Conservation (phyloP, 2,888 invertebrate genomes). For the Drosophila barbarae region DNA sequence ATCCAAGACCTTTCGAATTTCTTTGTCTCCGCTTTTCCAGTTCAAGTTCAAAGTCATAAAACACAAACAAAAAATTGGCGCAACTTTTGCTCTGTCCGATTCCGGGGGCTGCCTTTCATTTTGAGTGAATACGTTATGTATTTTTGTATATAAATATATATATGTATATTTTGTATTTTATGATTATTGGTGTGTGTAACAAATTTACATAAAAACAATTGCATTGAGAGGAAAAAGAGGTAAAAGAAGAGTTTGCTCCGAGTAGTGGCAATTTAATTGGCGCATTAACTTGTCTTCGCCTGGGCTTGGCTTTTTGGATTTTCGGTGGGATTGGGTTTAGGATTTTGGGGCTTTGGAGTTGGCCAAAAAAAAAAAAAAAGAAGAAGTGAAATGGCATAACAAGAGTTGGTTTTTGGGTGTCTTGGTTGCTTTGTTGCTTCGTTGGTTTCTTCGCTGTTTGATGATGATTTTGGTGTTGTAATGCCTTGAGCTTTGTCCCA, state of each 20-base stretch:
- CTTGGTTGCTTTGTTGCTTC: neutral
- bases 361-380: slow-evolving; percentile 11
- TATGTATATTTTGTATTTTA: slow-evolving; percentile 7
- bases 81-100: slow-evolving; percentile 39
- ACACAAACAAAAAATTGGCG: slow-evolving; percentile 51
- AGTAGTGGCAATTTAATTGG: slow-evolving; percentile 69
- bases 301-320: slow-evolving; percentile 24
- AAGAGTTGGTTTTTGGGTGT: slow-evolving; percentile 43
- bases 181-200: slow-evolving; percentile 1
- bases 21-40: slow-evolving; percentile 47
- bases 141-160: neutral
- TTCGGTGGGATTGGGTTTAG: slow-evolving; percentile 12
- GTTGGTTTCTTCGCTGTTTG: slow-evolving; percentile 1
- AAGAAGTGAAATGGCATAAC: slow-evolving; percentile 69
- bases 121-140: slow-evolving; percentile 58
- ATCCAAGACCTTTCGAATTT: slow-evolving; percentile 47
- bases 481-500: slow-evolving; percentile 44
- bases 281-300: slow-evolving; percentile 59
- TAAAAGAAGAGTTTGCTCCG: slow-evolving; percentile 21
- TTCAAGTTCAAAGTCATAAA: slow-evolving; percentile 73
- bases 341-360: neutral
- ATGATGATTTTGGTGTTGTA: slow-evolving; percentile 49
- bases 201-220: slow-evolving; percentile 68
- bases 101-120: slow-evolving; percentile 62
- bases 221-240: slow-evolving; percentile 20